phyloP scores from a whole-genome alignment of 2,113 vertebrate species.

The Climacteris rufus region DNA sequence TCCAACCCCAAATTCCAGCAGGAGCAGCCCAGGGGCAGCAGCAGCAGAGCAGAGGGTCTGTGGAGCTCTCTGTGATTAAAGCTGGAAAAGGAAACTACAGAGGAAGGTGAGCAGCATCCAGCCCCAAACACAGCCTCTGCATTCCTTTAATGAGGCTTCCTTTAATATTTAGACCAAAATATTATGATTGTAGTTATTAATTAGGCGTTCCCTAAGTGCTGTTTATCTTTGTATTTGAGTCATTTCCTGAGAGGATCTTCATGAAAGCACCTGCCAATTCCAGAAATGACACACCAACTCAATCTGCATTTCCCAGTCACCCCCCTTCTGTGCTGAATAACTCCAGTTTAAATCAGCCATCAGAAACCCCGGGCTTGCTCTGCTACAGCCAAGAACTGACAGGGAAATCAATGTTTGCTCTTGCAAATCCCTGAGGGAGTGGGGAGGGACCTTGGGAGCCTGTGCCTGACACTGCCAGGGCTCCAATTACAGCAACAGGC shows the following conservation, averaged over 20 bases:
- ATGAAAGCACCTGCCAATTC: background rate
- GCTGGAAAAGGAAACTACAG: background rate
- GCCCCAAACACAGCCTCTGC: background rate
- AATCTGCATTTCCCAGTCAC: background rate
- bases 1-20: background rate
- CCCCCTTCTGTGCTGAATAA: background rate
- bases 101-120: background rate
- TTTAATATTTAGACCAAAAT: background rate
- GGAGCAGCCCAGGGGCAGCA: rapidly evolving
- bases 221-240: background rate
- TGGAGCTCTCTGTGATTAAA: no score
- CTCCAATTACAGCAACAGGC: background rate
- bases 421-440: background rate
- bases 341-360: background rate
- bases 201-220: background rate
- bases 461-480: background rate
- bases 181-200: background rate
- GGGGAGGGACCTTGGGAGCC: background rate
- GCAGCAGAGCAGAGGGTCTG: no score
- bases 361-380: background rate
- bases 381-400: background rate
- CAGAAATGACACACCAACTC: background rate
- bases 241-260: background rate
- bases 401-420: background rate
- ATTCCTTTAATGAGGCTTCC: background rate